A percentile compares a stretch with the other conserved stretches of the same genome.
These are phyloP conservation scores for Hucho hucho DNA, from an alignment of 2,113 vertebrate genomes.

Conservation along the genomic window DNA sequence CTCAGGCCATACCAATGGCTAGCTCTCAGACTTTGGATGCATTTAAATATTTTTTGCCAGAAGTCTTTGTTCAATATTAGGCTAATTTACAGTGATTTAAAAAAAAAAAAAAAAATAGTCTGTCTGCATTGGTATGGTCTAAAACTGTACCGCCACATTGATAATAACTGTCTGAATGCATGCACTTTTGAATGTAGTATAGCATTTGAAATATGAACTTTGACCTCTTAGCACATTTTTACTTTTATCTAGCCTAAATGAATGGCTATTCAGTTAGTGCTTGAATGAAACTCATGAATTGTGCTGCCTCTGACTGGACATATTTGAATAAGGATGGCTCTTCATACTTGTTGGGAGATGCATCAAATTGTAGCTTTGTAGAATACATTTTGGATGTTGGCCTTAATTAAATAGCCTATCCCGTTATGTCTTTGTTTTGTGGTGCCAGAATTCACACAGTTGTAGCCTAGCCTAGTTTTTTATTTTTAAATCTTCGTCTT, in stretches of 20 bases:
- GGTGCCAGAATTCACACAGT: not conserved
- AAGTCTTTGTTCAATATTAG: no score
- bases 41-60: no score
- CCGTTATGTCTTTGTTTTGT: slow-evolving; percentile 6
- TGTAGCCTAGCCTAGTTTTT: no score
- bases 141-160: slow-evolving; percentile 21
- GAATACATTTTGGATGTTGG: not conserved
- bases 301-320: slow-evolving; percentile 38
- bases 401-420: slow-evolving; percentile 14
- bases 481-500: no score
- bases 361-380: slow-evolving; percentile 32
- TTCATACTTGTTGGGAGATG: slow-evolving; percentile 42
- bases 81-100: not conserved
- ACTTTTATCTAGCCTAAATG: slow-evolving; percentile 11
- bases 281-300: slow-evolving; percentile 5
- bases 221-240: not conserved
- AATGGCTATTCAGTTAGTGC: slow-evolving; percentile 10
- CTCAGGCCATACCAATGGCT: slow-evolving; percentile 91
- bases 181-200: not conserved
- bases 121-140: slow-evolving; percentile 61
- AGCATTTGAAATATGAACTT: not conserved
- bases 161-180: slow-evolving; percentile 7
- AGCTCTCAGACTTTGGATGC: not conserved
- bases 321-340: slow-evolving; percentile 56
- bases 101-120: no score